phyloP scores from a whole-genome alignment of 2,888 invertebrate species.

The Rhamnusium bicolor region DNA sequence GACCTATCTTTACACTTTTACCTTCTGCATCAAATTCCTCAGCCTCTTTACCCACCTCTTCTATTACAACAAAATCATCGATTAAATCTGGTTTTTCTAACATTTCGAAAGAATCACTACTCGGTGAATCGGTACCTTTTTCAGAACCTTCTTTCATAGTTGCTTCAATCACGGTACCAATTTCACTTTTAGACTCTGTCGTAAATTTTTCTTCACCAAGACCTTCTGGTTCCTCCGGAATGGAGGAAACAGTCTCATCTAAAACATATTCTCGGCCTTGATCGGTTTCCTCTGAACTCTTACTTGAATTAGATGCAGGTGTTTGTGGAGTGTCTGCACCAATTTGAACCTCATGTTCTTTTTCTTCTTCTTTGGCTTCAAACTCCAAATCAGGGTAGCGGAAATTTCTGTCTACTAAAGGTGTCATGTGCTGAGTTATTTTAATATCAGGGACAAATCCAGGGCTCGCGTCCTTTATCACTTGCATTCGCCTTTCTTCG shows the following conservation, averaged over 20 bases:
- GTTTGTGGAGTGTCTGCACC: conserved; percentile 74
- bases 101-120: conserved; percentile 90
- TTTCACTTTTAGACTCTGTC: conserved; percentile 71
- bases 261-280: conserved; percentile 78
- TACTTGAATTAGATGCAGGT: conserved; percentile 77
- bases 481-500: conserved; percentile 70
- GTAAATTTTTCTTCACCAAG: conserved; percentile 65
- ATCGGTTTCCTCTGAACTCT: conserved; percentile 78
- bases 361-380: conserved; percentile 67
- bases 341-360: conserved; percentile 60
- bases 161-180: conserved; percentile 77
- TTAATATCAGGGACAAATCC: conserved; percentile 78
- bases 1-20: conserved; percentile 82
- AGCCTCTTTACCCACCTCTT: conserved; percentile 91
- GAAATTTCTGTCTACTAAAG: conserved; percentile 70
- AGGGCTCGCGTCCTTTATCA: conserved; percentile 75
- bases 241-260: conserved; percentile 74
- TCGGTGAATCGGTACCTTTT: conserved; percentile 78
- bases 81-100: conserved; percentile 89
- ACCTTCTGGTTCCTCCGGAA: conserved; percentile 74
- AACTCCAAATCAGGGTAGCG: conserved; percentile 72
- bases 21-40: conserved; percentile 88
- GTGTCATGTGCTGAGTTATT: conserved; percentile 76
- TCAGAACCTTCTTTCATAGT: conserved; percentile 72
- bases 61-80: conserved; percentile 90